These are phyloP conservation scores for Sceloporus undulatus DNA, from an alignment of 2,113 vertebrate species.

Conservation along the genomic window DNA sequence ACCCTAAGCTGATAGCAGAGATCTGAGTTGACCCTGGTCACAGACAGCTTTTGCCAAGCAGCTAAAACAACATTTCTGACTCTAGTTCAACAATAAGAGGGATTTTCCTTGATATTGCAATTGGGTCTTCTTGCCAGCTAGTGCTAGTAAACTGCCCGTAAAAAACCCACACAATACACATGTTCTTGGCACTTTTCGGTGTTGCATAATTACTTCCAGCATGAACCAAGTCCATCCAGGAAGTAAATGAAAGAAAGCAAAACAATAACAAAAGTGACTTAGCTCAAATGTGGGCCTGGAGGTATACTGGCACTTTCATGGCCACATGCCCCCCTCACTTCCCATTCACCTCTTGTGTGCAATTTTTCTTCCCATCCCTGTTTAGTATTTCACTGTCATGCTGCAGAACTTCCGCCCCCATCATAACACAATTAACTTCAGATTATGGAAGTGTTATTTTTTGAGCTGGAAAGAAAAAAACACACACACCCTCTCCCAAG, in stretches of 20 bases:
- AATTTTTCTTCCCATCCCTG: not conserved
- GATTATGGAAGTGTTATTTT: not conserved
- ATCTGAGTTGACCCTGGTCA: not conserved
- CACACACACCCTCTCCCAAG: too few relatives aligned
- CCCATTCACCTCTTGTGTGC: not conserved
- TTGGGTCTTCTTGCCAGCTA: not conserved
- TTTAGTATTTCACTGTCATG: not conserved
- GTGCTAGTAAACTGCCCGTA: not conserved
- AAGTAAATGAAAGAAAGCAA: not conserved
- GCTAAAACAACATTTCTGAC: not conserved
- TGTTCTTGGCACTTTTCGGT: not conserved
- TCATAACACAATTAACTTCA: too few relatives aligned
- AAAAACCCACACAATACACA: not conserved
- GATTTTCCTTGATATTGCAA: constrained; percentile 18
- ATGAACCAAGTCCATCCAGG: not conserved
- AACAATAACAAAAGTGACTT: not conserved
- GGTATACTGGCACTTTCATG: not conserved
- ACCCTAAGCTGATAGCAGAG: not conserved
- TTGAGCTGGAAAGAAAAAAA: not conserved
- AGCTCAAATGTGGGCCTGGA: not conserved
- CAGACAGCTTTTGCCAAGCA: not conserved
- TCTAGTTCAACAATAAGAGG: not conserved
- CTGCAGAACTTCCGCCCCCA: not conserved
- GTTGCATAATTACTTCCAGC: not conserved
- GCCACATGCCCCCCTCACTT: not conserved